Base-by-base conservation (phyloP, 2,888 invertebrate genomes). In the Pristionchus mayeri region DNA sequence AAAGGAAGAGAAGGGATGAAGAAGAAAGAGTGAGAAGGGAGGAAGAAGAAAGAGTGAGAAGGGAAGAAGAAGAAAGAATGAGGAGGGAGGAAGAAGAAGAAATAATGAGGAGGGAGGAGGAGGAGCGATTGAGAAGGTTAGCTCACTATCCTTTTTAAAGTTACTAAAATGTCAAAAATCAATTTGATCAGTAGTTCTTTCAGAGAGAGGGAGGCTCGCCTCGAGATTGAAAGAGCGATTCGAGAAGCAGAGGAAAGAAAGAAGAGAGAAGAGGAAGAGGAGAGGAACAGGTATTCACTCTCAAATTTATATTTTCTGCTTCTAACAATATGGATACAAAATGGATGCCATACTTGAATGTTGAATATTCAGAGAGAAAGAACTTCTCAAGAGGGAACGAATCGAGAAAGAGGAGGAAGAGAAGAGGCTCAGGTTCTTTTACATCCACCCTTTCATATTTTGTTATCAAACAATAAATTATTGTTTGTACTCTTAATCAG, bases 11-110 rank as follows among this genome's bases (percentile, higher is more conserved):
- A 44, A 37, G 37, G 24, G 75, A 75, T 7, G 75, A 75, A 44
- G 75, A 75, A 76, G 76, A 76, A 48, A 34, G 76, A 76, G 24
- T 76, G 44, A 48, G 27, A 76, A 18, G 27, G 18, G 76, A 76
- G 44, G n/a, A n/a, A 27, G 48, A 48, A 76, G 76, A 76, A 48
- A 76, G 18, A 27, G 11, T 21, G 27, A 63, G 34, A 54, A 54
- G 54, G 21, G n/a, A n/a, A 37, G 37, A n/a, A 71, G 40, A n/a
- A 3, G 40, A 71, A 9, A 44, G 63, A 63, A 24, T 63, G 63
- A 34, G 63, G 34, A 18, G 30, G 13, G 63, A 63, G 34, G 63
- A 63, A 21, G 71, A 71, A n/a, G n/a, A n/a, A n/a, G n/a, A n/a
- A n/a, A n/a, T n/a, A 44, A 3, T 1, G 40, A 71, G 40, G 24